Evolutionary conservation across 2,797 vertebrate genomes (phyloP).

Genomic region (Rhodeus uyekii): DNA sequence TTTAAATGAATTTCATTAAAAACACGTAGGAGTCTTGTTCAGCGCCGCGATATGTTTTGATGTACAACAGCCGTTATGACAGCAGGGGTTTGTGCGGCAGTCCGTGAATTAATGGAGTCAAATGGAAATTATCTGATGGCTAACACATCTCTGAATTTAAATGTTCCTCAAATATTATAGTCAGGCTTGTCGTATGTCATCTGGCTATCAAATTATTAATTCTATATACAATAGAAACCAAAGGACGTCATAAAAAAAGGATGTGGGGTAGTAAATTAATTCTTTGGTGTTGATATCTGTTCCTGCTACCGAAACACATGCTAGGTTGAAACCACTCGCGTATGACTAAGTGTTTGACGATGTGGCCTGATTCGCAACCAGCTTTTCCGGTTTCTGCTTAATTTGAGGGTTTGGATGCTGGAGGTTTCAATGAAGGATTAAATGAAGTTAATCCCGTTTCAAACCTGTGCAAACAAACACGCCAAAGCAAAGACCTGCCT

Average conservation of each 20-base stretch:
- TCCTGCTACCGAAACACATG: not conserved
- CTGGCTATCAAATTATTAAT: not conserved
- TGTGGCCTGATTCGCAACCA: constrained; percentile 3
- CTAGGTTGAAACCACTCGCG: not conserved
- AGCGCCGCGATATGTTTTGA: constrained; percentile 18
- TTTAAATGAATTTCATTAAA: constrained; percentile 46
- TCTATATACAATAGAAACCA: not conserved
- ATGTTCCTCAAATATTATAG: constrained; percentile 7
- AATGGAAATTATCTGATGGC: constrained; percentile 39
- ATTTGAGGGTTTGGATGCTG: constrained; percentile 8
- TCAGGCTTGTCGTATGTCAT: not conserved
- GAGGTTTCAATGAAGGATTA: constrained; percentile 38
- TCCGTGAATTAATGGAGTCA: constrained; percentile 32
- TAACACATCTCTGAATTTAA: constrained; percentile 26
- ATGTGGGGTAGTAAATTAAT: not conserved
- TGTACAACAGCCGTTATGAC: constrained; percentile 21
- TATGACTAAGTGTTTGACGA: constrained; percentile 11
- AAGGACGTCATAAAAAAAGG: constrained; percentile 3
- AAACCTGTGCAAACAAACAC: constrained; percentile 54
- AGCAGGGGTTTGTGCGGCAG: constrained; percentile 22
- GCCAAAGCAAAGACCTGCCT: constrained; percentile 13
- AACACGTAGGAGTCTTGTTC: constrained; percentile 29
- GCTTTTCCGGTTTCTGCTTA: constrained; percentile 16
- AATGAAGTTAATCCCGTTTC: constrained; percentile 26
- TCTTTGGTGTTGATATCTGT: not conserved